Percentiles rank a stretch among this genome's conserved stretches.
These are phyloP conservation scores for Tryphoninae sp. DNA, from an alignment of 2,888 invertebrate species.

Conservation along the genomic window DNA sequence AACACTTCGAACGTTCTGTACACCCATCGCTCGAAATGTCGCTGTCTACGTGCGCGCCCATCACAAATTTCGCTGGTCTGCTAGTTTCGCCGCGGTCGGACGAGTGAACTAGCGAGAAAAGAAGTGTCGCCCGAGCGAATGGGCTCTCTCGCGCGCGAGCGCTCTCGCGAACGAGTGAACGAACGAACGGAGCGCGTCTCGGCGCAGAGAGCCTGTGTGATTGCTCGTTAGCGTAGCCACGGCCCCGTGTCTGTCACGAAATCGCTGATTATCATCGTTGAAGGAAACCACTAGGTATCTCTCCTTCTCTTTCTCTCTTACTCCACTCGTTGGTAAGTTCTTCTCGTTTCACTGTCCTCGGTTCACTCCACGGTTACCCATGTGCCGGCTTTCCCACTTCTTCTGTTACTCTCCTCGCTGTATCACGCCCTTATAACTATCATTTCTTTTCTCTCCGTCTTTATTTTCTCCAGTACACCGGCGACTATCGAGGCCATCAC, in stretches of 20 bases:
- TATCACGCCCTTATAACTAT: slow-evolving; percentile 32
- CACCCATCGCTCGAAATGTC: slow-evolving; percentile 45
- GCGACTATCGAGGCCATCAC: slow-evolving; percentile 77
- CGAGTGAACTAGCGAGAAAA: slow-evolving; percentile 70
- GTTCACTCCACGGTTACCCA: slow-evolving; percentile 16
- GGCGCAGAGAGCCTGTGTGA: slow-evolving; percentile 70
- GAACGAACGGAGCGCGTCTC: slow-evolving; percentile 67
- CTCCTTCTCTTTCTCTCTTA: background rate
- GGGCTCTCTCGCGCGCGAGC: slow-evolving; percentile 50
- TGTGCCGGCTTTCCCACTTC: background rate
- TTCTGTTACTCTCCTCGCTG: background rate
- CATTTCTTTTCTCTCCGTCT: slow-evolving; percentile 25
- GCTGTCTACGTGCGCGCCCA: slow-evolving; percentile 11
- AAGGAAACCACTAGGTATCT: slow-evolving; percentile 78
- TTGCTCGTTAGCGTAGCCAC: slow-evolving; percentile 81
- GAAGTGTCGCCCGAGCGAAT: slow-evolving; percentile 77
- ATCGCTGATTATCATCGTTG: slow-evolving; percentile 82
- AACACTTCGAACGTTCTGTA: slow-evolving; percentile 36
- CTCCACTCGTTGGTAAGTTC: slow-evolving; percentile 30
- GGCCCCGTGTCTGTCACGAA: slow-evolving; percentile 82
- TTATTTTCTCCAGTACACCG: slow-evolving; percentile 66
- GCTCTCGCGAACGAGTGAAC: slow-evolving; percentile 62
- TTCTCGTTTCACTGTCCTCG: slow-evolving; percentile 44
- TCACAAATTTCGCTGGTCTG: slow-evolving; percentile 45
- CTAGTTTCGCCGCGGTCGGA: slow-evolving; percentile 56